Evolutionary conservation across 2,113 vertebrate species (phyloP).

Genomic region (Dromas ardeola): DNA sequence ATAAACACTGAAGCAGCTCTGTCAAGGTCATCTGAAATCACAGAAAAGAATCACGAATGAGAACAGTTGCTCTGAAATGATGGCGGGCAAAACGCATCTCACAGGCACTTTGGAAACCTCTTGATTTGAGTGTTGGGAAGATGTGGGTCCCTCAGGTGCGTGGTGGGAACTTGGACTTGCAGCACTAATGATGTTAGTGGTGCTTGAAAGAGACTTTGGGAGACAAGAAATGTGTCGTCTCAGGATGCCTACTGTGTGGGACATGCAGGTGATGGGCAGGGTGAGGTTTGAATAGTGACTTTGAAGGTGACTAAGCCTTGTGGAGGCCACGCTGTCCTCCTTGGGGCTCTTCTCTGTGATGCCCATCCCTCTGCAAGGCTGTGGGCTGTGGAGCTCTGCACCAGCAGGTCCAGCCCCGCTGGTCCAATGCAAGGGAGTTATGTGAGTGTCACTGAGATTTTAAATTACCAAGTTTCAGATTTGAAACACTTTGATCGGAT

Average conservation of each 20-base stretch:
- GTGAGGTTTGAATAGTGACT: neutral
- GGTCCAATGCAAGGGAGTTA: neutral
- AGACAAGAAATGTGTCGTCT: neutral
- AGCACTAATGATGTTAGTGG: neutral
- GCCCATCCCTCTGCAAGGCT: neutral
- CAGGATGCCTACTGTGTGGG: neutral
- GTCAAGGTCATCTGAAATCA: neutral
- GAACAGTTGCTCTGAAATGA: neutral
- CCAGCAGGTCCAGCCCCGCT: neutral
- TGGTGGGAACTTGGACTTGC: neutral
- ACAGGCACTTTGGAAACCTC: neutral
- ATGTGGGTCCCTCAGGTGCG: neutral
- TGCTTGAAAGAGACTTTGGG: neutral
- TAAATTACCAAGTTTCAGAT: neutral
- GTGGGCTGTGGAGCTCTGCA: neutral
- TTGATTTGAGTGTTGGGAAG: rapidly evolving
- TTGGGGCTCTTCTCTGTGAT: neutral
- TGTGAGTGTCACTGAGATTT: neutral
- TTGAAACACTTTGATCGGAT: neutral
- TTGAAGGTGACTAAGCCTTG: neutral
- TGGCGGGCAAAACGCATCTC: neutral
- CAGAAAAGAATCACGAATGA: rapidly evolving
- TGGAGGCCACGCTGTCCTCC: neutral
- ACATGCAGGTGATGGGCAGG: neutral
- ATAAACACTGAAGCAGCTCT: neutral